Evolutionary conservation across 2,888 invertebrate genomes (phyloP).

Genomic region (Esperia sulphurella): DNA sequence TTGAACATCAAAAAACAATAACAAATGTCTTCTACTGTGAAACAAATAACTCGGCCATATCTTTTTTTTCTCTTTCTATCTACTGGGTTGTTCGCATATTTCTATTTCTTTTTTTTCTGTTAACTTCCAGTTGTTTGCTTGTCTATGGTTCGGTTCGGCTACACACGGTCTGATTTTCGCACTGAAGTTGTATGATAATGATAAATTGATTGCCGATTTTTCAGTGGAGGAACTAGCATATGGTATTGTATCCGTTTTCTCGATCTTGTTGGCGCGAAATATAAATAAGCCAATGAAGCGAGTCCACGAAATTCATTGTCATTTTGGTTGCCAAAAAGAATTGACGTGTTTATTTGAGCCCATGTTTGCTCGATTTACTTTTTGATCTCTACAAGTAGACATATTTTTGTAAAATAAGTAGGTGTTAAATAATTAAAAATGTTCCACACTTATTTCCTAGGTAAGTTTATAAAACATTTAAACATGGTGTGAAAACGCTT

Average conservation of each 20-base stretch:
- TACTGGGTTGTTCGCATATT: too few species aligned
- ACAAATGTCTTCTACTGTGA: background rate
- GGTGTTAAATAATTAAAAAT: slow-evolving; percentile 44
- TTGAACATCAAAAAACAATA: background rate
- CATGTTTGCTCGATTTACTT: slow-evolving; percentile 24
- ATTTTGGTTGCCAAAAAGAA: slow-evolving; percentile 27
- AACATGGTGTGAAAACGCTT: slow-evolving; percentile 34
- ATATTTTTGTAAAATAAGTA: slow-evolving; percentile 27
- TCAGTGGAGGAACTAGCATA: too few species aligned
- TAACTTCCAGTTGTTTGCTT: too few species aligned
- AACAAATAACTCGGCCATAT: background rate
- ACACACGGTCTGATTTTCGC: too few species aligned
- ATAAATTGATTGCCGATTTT: too few species aligned
- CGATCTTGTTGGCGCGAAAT: slow-evolving; percentile 31
- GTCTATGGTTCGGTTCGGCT: too few species aligned
- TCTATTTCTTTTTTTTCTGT: too few species aligned
- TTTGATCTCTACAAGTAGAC: slow-evolving; percentile 30
- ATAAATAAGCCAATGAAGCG: slow-evolving; percentile 48
- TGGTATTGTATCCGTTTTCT: background rate
- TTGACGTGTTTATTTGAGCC: slow-evolving; percentile 59
- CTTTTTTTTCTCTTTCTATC: background rate
- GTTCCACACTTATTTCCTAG: slow-evolving; percentile 49
- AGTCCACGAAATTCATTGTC: slow-evolving; percentile 72
- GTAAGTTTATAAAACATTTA: slow-evolving; percentile 59
- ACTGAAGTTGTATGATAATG: too few species aligned